These are phyloP conservation scores for Hystrix cristata DNA, from an alignment of 2,113 vertebrate genomes.

Conservation along the genomic window DNA sequence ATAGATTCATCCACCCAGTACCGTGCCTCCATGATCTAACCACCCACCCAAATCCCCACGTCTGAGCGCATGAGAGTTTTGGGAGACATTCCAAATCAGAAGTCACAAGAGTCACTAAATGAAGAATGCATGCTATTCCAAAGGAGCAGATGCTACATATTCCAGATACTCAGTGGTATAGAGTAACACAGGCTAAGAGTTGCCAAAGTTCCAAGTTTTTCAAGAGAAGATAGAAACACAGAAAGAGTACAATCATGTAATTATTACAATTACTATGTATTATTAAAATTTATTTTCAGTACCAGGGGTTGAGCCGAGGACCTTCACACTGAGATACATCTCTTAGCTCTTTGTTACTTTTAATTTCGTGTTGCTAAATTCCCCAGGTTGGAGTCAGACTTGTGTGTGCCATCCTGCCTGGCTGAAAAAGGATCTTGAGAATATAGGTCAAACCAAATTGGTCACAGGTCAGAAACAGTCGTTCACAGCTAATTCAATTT, in stretches of 20 bases:
- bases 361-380: background rate
- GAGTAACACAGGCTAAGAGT: background rate
- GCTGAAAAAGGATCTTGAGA: background rate
- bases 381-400: background rate
- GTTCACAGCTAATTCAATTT: conserved; percentile 33
- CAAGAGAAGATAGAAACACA: background rate
- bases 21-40: background rate
- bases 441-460: background rate
- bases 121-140: background rate
- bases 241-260: background rate
- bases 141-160: background rate
- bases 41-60: background rate
- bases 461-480: background rate
- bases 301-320: background rate
- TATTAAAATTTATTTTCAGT: background rate
- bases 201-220: background rate
- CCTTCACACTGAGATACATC: background rate
- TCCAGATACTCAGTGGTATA: background rate
- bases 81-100: background rate
- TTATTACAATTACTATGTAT: background rate
- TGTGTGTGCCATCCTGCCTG: background rate
- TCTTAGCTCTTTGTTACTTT: background rate
- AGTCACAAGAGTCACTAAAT: background rate
- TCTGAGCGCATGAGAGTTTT: background rate
- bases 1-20: background rate